phyloP scores from a whole-genome alignment of 2,113 vertebrate genomes.

The Eulacestoma nigropectus region DNA sequence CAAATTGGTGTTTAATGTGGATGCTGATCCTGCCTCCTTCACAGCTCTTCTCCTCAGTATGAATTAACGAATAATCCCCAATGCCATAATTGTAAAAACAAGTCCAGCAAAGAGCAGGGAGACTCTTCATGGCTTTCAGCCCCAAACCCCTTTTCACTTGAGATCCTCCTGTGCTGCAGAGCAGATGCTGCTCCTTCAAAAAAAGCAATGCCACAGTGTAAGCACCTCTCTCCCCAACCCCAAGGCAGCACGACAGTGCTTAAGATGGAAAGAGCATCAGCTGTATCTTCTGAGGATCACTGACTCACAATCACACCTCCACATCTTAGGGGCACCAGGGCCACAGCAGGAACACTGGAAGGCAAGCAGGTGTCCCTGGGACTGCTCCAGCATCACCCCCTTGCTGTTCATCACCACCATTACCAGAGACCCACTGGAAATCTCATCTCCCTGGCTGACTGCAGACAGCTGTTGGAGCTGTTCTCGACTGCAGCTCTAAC shows the following conservation, averaged over 20 bases:
- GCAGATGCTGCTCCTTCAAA: neutral
- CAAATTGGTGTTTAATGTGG: accelerated
- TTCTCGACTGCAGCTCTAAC: neutral
- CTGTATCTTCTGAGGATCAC: neutral
- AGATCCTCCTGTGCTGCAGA: neutral
- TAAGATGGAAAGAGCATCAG: neutral
- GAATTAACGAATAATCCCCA: neutral
- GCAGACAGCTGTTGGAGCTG: no score
- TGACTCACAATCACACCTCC: neutral
- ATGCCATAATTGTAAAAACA: neutral
- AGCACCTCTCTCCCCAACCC: neutral
- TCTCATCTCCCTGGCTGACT: neutral
- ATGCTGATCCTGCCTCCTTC: neutral
- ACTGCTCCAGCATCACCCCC: neutral
- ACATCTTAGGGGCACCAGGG: neutral
- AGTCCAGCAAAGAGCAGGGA: neutral
- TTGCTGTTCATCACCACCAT: neutral
- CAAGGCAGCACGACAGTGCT: neutral
- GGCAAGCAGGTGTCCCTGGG: neutral
- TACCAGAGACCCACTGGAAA: neutral
- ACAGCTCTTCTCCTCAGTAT: neutral
- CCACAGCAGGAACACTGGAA: neutral
- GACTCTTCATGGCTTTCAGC: neutral
- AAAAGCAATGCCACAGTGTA: neutral
- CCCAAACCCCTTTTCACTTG: neutral